Percentiles rank a stretch among this genome's conserved stretches.
phyloP scores from a whole-genome alignment of 2,797 vertebrate species.

The Propithecus deckenii region DNA sequence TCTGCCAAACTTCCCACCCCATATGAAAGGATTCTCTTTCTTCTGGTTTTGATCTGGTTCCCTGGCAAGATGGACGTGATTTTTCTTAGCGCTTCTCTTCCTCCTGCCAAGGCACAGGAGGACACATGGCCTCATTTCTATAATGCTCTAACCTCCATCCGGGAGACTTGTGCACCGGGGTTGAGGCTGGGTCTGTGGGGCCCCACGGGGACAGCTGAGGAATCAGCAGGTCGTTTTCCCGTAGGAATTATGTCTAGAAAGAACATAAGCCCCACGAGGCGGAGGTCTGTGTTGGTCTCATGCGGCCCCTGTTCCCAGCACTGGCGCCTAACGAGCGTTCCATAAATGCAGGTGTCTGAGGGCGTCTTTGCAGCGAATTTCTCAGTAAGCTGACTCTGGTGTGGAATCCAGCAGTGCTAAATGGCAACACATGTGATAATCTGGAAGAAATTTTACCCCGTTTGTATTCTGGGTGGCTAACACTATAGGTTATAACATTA shows the following conservation, averaged over 20 bases:
- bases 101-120: neutral
- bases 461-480: neutral
- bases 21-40: slow-evolving; percentile 17
- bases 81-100: neutral
- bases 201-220: neutral
- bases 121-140: neutral
- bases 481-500: neutral
- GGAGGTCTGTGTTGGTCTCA: neutral
- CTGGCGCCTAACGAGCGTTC: neutral
- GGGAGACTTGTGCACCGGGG: neutral
- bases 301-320: neutral
- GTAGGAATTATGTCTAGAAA: neutral
- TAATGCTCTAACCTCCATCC: neutral
- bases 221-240: neutral
- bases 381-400: neutral
- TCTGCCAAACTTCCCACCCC: neutral
- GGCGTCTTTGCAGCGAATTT: neutral
- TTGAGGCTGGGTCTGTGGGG: neutral
- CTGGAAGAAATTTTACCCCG: neutral
- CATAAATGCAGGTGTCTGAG: neutral
- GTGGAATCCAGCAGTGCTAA: neutral
- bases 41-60: slow-evolving; percentile 8
- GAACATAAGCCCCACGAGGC: neutral
- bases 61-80: neutral
- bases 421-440: neutral